Percentiles rank a stretch among this genome's conserved stretches.
Conservation (phyloP, 2,797 vertebrate species). For the Eremophila alpestris region DNA sequence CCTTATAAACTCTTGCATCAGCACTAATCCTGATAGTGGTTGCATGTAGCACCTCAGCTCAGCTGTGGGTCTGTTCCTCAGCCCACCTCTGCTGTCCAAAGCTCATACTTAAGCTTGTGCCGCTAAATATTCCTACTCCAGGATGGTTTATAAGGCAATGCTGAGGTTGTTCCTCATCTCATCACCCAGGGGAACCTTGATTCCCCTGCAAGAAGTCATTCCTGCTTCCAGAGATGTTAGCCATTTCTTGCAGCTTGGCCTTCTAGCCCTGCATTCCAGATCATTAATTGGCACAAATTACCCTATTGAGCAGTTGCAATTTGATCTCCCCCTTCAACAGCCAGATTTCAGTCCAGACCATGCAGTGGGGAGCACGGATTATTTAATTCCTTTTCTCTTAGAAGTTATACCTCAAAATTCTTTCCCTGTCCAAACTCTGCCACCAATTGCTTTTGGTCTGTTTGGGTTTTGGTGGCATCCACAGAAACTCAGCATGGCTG, state of each 20-base stretch:
- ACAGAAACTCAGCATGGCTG: not conserved
- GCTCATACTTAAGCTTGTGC: rapidly evolving
- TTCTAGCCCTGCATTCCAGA: not conserved
- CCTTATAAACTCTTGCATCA: not conserved
- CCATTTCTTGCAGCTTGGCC: not conserved
- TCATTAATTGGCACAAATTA: not conserved
- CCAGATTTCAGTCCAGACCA: not conserved
- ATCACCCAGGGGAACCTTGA: not conserved
- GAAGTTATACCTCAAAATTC: not conserved
- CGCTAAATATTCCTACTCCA: not conserved
- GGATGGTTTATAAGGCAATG: not conserved
- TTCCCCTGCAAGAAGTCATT: not conserved
- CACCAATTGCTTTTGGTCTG: not conserved
- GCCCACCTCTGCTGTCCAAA: not conserved
- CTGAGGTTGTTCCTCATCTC: not conserved
- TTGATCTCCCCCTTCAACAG: not conserved
- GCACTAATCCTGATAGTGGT: not conserved
- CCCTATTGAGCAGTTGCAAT: not conserved
- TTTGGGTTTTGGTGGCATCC: not conserved
- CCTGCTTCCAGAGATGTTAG: not conserved
- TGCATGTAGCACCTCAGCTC: not conserved
- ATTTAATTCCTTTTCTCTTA: not conserved
- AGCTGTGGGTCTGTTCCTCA: not conserved
- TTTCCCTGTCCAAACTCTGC: not conserved
- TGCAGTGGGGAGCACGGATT: not conserved